Percentiles rank a stretch among this genome's conserved stretches.
These are phyloP conservation scores for Actinostola sp. DNA, from an alignment of 92 coral and sea anemone species.

Conservation along the genomic window DNA sequence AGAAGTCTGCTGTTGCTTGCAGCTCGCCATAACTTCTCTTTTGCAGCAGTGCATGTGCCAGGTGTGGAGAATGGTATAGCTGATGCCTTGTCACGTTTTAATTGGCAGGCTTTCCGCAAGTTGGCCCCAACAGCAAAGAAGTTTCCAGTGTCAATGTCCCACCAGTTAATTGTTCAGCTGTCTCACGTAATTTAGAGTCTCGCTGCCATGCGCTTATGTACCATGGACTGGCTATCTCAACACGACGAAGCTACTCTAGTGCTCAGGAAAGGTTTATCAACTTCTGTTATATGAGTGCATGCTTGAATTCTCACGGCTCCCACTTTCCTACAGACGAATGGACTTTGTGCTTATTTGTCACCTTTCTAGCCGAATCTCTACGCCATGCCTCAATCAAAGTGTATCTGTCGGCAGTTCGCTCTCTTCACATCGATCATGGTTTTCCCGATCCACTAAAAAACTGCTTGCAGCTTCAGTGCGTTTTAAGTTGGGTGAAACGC, in stretches of 20 bases:
- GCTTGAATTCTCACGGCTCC: slow-evolving; percentile 7
- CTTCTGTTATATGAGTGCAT: slow-evolving; percentile 24
- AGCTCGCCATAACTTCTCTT: slow-evolving; percentile 13
- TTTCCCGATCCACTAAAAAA: slow-evolving; percentile 13
- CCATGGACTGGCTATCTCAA: slow-evolving; percentile 39
- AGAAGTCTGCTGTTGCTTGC: slow-evolving; percentile 30
- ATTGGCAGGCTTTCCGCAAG: slow-evolving; percentile 27
- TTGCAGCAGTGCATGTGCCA: slow-evolving; percentile 31
- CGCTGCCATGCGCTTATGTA: slow-evolving; percentile 9
- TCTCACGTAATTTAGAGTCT: neutral
- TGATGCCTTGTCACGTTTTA: slow-evolving; percentile 43
- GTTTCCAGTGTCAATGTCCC: slow-evolving; percentile 6
- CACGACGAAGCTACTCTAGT: slow-evolving; percentile 39
- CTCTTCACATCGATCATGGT: slow-evolving; percentile 41
- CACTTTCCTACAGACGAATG: slow-evolving; percentile 44
- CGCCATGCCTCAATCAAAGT: slow-evolving; percentile 52
- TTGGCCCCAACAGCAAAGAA: slow-evolving; percentile 21
- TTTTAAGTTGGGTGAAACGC: slow-evolving; percentile 3
- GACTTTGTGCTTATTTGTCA: slow-evolving; percentile 49
- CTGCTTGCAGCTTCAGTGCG: slow-evolving; percentile 10
- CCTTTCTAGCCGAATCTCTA: slow-evolving; percentile 35
- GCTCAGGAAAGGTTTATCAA: slow-evolving; percentile 33
- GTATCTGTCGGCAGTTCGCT: slow-evolving; percentile 46
- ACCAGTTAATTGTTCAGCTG: neutral
- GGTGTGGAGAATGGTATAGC: slow-evolving; percentile 30